Percentiles rank a stretch among this genome's conserved stretches.
These are phyloP conservation scores for Perithous albicinctus DNA, from an alignment of 2,888 invertebrate species.

Conservation along the genomic window DNA sequence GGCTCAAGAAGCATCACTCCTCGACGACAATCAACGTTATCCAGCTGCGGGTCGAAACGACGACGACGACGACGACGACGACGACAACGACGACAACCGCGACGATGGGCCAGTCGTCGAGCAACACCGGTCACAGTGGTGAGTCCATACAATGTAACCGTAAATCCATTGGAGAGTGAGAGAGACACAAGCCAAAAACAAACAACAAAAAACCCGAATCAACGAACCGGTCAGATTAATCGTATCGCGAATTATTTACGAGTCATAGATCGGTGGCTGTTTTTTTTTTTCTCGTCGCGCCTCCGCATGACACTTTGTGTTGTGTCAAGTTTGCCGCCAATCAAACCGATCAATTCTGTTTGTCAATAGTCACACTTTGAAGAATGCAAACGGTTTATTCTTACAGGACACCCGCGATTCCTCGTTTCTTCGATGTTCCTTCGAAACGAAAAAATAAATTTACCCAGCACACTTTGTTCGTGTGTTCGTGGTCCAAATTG, in stretches of 20 bases:
- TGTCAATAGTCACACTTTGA: background rate
- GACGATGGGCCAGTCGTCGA: slow-evolving; percentile 83
- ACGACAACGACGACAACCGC: slow-evolving; percentile 38
- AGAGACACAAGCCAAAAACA: too few relatives aligned
- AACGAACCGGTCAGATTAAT: background rate
- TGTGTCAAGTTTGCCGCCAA: slow-evolving; percentile 53
- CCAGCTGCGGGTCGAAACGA: slow-evolving; percentile 10
- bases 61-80: slow-evolving; percentile 74
- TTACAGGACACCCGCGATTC: background rate
- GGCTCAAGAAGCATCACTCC: background rate
- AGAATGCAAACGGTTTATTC: background rate
- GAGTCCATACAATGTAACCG: slow-evolving; percentile 71
- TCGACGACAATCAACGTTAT: slow-evolving; percentile 39
- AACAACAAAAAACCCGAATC: background rate
- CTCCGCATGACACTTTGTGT: slow-evolving; percentile 21
- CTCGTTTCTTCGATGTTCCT: background rate
- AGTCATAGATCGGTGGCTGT: background rate
- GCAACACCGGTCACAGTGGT: slow-evolving; percentile 83
- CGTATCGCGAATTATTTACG: background rate
- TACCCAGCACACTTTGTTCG: background rate
- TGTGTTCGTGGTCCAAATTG: background rate
- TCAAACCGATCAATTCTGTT: slow-evolving; percentile 1
- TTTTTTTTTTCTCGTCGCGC: background rate
- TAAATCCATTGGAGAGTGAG: too few relatives aligned
- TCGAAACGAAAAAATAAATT: background rate